Evolutionary conservation across 1,140 invertebrate genomes (phyloP), one percentile per base, ranked within the genome.

Genomic region (Chironomus tepperi): DNA sequence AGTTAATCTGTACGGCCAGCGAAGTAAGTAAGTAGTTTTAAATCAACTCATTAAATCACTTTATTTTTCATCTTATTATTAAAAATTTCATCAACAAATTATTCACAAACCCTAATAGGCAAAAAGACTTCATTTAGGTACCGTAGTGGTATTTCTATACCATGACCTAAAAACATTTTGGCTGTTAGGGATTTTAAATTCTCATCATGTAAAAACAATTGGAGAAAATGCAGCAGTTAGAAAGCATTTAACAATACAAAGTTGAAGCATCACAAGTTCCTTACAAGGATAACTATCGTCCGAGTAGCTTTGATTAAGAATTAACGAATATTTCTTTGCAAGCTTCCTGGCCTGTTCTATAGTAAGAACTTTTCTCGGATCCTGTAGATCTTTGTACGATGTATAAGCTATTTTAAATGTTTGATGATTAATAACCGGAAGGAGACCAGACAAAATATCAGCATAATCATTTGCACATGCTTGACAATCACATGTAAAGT

Each of bases 201-300:
- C 43, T 47, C 43, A 3, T 70, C 65, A 70, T 7, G 65, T 7
- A 70, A 70, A 70, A 5, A 7, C 18, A 8, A 70, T 19, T 7
- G 0, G 0, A 70, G n/a, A 18, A 5, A 9, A 18, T 18, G 65
- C 16, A 7, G 19, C 16, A 19, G 65, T 70, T 9, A 70, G 18
- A 70, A 70, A 70, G 18, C 65, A 70, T 18, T 70, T 70, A 3
- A 70, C 19, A 21, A 70, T 70, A 19, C 65, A 70, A 3, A 70
- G 18, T 19, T 70, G 16, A 5, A 70, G 18, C 18, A 70, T 18
- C n/a, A 70, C 65, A 70, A 70, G n/a, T 6, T 70, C 65, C 12
- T 21, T 18, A 12, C 65, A 70, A 9, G 65, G 65, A 70, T 70
- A 70, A 21, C 18, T 19, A 8, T 70, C 16, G 0, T 70, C 65